Base-by-base conservation (phyloP, 2,888 invertebrate species). In the Empis stercorea region DNA sequence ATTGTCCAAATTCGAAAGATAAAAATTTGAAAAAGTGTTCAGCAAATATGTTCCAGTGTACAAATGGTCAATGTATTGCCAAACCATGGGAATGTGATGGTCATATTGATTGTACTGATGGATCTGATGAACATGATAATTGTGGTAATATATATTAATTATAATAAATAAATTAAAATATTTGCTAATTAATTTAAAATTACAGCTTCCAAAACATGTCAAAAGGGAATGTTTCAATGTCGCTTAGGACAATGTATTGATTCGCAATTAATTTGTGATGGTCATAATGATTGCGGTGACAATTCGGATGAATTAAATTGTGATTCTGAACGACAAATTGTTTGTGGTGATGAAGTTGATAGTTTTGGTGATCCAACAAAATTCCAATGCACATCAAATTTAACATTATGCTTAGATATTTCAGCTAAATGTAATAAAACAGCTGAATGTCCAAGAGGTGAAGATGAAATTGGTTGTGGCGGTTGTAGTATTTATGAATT, bases 91-190 rank as follows among this genome's bases (percentile, higher is more conserved):
- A 80, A 40, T 91, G 91, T 62, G 84, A 93, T 62, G 76, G 76
- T 0, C 71, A 74, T n/a, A 67, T 71, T 40, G 89, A 93, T 65
- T 93, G 92, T 61, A 56, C 62, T 0, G 89, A 91, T 63, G 71
- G 68, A 11, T 80, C 82, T 1, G 87, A 87, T 57, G 87, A 88
- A 63, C 75, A 78, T 49, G 78, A 75, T 46, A 72, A 73, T 56
- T 76, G 76, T 54, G 61, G 56, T 60, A 51, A 55, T n/a, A n/a
- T n/a, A n/a, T n/a, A n/a, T n/a, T n/a, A n/a, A n/a, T n/a, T n/a
- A n/a, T n/a, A n/a, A n/a, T n/a, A n/a, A n/a, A n/a, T n/a, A n/a
- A n/a, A n/a, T n/a, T n/a, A n/a, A n/a, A n/a, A n/a, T n/a, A n/a
- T n/a, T n/a, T n/a, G n/a, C n/a, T n/a, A n/a, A 37, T 5, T 3